Percentiles rank a stretch among this genome's conserved stretches.
Conservation (phyloP, 2,113 vertebrate species). For the Merops nubicus region DNA sequence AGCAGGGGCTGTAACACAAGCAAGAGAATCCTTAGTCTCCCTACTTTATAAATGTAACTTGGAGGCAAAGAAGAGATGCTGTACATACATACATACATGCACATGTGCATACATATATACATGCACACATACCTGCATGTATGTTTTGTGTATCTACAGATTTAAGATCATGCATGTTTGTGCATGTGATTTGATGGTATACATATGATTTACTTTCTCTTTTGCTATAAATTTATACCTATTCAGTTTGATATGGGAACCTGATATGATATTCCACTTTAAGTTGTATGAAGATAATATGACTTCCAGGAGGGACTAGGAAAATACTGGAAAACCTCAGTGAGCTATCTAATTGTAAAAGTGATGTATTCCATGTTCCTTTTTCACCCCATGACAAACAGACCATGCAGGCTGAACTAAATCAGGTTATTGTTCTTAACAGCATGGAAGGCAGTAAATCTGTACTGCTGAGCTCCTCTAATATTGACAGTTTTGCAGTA, state of each 20-base stretch:
- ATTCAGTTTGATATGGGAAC: neutral
- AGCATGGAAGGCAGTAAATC: neutral
- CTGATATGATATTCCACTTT: neutral
- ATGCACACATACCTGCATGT: neutral
- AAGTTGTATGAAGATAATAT: neutral
- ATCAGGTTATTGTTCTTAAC: neutral
- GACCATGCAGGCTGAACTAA: neutral
- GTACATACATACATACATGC: fast-evolving
- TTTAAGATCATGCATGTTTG: neutral
- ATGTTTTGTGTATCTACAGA: neutral
- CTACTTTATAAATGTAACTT: neutral
- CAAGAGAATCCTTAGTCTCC: neutral
- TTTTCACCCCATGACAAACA: neutral
- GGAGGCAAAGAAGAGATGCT: neutral
- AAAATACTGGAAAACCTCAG: neutral
- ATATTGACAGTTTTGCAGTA: neutral
- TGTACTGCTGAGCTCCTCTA: neutral
- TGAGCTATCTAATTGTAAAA: neutral
- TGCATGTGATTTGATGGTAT: neutral
- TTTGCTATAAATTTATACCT: neutral
- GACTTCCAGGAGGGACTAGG: neutral
- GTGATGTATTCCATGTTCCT: neutral
- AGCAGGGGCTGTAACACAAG: neutral
- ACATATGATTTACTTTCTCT: neutral
- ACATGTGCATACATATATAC: too few species aligned